These are phyloP conservation scores for Melipona quadrifasciata DNA, from an alignment of 1,140 invertebrate genomes.

Conservation along the genomic window DNA sequence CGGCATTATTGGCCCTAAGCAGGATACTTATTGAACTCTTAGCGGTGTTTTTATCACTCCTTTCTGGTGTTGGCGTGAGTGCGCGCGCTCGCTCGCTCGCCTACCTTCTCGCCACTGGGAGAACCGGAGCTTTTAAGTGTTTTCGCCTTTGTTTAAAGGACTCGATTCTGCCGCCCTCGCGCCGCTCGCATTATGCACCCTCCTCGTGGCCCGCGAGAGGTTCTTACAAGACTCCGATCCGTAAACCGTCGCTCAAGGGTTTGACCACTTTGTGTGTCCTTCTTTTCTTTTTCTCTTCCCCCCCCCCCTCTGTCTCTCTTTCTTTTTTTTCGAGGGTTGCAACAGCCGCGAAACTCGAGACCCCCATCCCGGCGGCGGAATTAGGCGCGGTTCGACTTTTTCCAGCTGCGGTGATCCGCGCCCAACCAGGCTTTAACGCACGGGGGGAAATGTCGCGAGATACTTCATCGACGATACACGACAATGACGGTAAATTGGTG, in stretches of 20 bases:
- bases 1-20: slow-evolving; percentile 76
- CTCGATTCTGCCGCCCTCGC: neutral
- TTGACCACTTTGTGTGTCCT: slow-evolving; percentile 63
- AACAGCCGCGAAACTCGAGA: slow-evolving; percentile 31
- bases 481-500: neutral
- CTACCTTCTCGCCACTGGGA: neutral
- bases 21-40: slow-evolving; percentile 80
- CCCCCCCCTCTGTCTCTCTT: too few relatives aligned
- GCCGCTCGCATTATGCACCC: slow-evolving; percentile 60
- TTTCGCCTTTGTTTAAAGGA: slow-evolving; percentile 49
- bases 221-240: slow-evolving; percentile 60
- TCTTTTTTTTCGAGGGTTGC: slow-evolving; percentile 17
- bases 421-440: neutral
- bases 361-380: neutral
- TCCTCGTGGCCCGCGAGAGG: slow-evolving; percentile 37
- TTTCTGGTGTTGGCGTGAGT: slow-evolving; percentile 52
- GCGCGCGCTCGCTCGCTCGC: slow-evolving; percentile 14
- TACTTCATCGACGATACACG: neutral
- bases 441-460: neutral
- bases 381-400: slow-evolving; percentile 4
- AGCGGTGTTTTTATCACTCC: slow-evolving; percentile 73
- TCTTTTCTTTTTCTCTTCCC: slow-evolving; percentile 12
- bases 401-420: neutral
- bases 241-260: slow-evolving; percentile 66
- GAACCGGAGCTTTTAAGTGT: slow-evolving; percentile 41